Percentiles rank a stretch among this genome's conserved stretches.
These are phyloP conservation scores for Lepidonotus clava DNA, from an alignment of 2,888 invertebrate genomes.

Conservation along the genomic window DNA sequence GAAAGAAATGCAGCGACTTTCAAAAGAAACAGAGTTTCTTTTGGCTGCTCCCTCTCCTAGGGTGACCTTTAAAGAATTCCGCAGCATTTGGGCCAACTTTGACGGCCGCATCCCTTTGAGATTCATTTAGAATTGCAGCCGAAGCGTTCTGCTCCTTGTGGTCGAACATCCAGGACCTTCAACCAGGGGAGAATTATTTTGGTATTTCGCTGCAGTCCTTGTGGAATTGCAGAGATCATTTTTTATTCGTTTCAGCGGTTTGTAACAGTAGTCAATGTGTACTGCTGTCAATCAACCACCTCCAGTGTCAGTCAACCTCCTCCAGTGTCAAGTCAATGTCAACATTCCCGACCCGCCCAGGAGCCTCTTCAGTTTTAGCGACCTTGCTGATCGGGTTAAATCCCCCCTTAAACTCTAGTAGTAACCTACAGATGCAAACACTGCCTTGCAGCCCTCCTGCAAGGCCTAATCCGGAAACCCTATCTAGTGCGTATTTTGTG, in stretches of 20 bases:
- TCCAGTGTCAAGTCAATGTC: background rate
- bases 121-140: background rate
- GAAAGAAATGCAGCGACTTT: background rate
- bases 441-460: background rate
- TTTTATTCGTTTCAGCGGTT: background rate
- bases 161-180: background rate
- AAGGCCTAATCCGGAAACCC: constrained; percentile 5
- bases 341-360: background rate
- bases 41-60: background rate
- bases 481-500: background rate
- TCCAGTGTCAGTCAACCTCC: background rate
- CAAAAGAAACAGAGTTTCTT: background rate
- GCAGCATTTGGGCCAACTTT: background rate
- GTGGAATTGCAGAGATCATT: too few species aligned
- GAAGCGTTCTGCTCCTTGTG: background rate
- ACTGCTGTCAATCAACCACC: background rate
- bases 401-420: constrained; percentile 11
- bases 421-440: constrained; percentile 14
- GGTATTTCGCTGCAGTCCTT: background rate
- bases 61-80: background rate
- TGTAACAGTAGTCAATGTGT: constrained; percentile 31
- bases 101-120: background rate
- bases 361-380: constrained; percentile 34
- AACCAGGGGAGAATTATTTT: background rate
- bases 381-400: background rate